A percentile compares a stretch with the other conserved stretches of the same genome.
Conservation (phyloP, 1,140 invertebrate genomes). For the Cotesia vestalis region DNA sequence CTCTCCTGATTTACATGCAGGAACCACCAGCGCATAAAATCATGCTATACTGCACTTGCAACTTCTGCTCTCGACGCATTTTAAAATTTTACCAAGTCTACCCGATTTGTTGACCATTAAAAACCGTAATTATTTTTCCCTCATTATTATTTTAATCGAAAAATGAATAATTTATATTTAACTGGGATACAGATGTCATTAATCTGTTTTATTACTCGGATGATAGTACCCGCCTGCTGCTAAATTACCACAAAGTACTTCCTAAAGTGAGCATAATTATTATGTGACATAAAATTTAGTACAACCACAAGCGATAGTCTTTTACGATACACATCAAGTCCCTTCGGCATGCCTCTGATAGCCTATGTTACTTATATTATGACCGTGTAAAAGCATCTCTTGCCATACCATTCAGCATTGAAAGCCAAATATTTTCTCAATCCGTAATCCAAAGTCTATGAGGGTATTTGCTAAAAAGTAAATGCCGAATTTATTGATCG, state of each 20-base stretch:
- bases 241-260: conserved; percentile 15
- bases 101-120: too few relatives aligned
- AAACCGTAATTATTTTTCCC: too few relatives aligned
- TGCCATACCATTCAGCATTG: not conserved
- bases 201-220: not conserved
- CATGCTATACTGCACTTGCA: too few relatives aligned
- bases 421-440: not conserved
- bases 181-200: not conserved
- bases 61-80: too few relatives aligned
- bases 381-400: conserved; percentile 35
- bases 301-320: conserved; percentile 21
- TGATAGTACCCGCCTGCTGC: not conserved
- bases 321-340: conserved; percentile 3
- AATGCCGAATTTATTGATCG: conserved; percentile 6
- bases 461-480: not conserved
- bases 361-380: conserved; percentile 31
- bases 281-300: conserved; percentile 26
- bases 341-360: conserved; percentile 24
- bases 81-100: too few relatives aligned
- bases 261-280: conserved; percentile 22
- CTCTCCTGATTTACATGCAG: too few relatives aligned
- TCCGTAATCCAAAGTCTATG: not conserved
- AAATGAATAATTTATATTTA: too few relatives aligned
- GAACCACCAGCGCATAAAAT: too few relatives aligned
- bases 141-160: too few relatives aligned